Base-by-base conservation (phyloP, 2,113 vertebrate genomes). In the Ardeotis arabs region DNA sequence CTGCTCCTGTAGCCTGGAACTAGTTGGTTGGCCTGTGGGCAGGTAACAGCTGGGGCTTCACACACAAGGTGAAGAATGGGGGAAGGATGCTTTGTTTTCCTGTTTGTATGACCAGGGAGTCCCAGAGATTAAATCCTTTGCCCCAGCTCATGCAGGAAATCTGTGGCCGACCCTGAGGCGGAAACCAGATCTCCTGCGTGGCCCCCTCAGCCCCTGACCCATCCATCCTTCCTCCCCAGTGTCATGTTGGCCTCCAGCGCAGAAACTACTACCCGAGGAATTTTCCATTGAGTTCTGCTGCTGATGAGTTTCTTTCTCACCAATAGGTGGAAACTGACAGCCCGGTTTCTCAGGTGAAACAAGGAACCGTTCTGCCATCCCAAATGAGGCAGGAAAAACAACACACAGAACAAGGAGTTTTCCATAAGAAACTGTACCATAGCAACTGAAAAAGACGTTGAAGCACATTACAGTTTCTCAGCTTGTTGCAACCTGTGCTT, bases 321-420 rank as follows among this genome's bases (percentile, higher is more conserved):
- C 96, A 97, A 97, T 97, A 97, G 96, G 96, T 97, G 96, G 96
- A 97, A 97, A 97, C 94, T 97, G 96, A 97, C 96, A 96, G 94
- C 95, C 96, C 92, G 96, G 94, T 97, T 97, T 96, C 96, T 96
- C 96, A 97, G 96, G 95, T 97, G 96, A 91, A 95, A 97, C 95
- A 95, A 97, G 96, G 96, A 97, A 95, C 96, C 94, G 81, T 97
- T 96, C 92, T 97, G 96, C 96, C 96, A 96, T 92, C 96, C 96
- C 95, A 97, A 97, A 95, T 97, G 96, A 97, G 96, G 96, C 96
- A 97, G 96, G 96, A 96, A 97, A 97, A 97, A 96, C 96, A 96
- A 84, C 96, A 97, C 16, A 89, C 95, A 97, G 96, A 95, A 96
- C 91, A 95, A 95, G 96, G 96, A 97, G 93, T 97, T 97, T 96